Percentiles rank a stretch among this genome's conserved stretches.
phyloP scores from a whole-genome alignment of 2,113 vertebrate genomes.

The Spea multiplicata region DNA sequence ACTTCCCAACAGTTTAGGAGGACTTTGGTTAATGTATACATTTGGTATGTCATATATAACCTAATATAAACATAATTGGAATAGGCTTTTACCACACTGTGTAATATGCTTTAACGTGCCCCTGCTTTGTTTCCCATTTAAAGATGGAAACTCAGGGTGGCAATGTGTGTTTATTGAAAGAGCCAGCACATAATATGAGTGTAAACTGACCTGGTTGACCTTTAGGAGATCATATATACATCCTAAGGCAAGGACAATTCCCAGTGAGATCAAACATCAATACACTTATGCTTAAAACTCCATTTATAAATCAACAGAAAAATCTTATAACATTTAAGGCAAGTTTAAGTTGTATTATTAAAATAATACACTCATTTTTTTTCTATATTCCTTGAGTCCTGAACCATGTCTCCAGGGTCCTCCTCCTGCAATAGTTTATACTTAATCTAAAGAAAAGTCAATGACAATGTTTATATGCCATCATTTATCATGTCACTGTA shows the following conservation, averaged over 20 bases:
- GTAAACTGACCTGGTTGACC: slow-evolving; percentile 24
- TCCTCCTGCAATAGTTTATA: too few relatives aligned
- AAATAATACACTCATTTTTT: too few relatives aligned
- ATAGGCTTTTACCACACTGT: slow-evolving; percentile 21
- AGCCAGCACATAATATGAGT: background rate
- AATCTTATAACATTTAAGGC: too few relatives aligned
- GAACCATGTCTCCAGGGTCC: too few relatives aligned
- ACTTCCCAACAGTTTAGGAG: background rate
- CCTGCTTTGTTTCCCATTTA: slow-evolving; percentile 26
- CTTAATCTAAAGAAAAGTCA: too few relatives aligned
- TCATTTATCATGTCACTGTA: too few relatives aligned
- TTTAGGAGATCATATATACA: slow-evolving; percentile 18
- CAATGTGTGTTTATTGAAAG: slow-evolving; percentile 3
- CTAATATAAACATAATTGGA: slow-evolving; percentile 16
- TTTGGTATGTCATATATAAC: slow-evolving; percentile 18
- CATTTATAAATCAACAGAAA: too few relatives aligned
- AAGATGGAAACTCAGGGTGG: slow-evolving; percentile 9
- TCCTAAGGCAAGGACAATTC: background rate
- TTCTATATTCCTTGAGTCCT: too few relatives aligned
- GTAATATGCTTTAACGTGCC: background rate
- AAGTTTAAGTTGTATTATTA: too few relatives aligned
- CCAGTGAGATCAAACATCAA: background rate
- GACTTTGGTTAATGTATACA: slow-evolving; percentile 15
- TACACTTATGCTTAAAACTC: too few relatives aligned
- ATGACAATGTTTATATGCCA: too few relatives aligned